Conservation (phyloP, 2,797 vertebrate genomes). For the Gila robusta region DNA sequence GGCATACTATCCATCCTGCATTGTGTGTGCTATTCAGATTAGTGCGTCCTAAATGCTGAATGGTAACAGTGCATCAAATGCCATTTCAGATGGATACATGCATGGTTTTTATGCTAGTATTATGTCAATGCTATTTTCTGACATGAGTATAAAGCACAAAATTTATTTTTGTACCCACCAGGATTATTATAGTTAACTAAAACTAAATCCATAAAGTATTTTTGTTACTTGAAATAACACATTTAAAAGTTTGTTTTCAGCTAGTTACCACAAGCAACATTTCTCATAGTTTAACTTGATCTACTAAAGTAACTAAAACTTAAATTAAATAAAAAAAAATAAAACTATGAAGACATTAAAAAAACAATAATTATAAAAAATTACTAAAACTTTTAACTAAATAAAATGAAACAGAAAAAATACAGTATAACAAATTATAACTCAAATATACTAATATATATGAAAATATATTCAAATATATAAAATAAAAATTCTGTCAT, state of each 20-base stretch:
- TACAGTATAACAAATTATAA: no score
- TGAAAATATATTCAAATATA: no score
- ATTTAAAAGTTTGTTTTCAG: background rate
- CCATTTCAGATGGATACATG: background rate
- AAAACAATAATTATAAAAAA: background rate
- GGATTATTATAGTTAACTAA: background rate
- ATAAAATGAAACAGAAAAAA: background rate
- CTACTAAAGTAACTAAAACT: background rate
- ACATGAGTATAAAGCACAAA: background rate
- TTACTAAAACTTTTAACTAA: background rate
- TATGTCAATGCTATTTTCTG: background rate
- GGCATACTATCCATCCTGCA: background rate
- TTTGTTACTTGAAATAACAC: background rate
- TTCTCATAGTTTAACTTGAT: background rate
- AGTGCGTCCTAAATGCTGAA: background rate
- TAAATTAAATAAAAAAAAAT: no score
- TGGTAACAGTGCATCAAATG: background rate
- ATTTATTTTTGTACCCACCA: background rate
- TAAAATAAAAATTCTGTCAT: no score
- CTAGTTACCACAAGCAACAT: background rate
- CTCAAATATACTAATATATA: no score
- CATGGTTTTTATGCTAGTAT: background rate
- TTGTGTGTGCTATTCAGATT: background rate
- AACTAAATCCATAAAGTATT: no score
- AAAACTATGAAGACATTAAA: background rate